These are phyloP conservation scores for Drosophila erecta DNA, from an alignment of 1,140 invertebrate species.

Conservation along the genomic window DNA sequence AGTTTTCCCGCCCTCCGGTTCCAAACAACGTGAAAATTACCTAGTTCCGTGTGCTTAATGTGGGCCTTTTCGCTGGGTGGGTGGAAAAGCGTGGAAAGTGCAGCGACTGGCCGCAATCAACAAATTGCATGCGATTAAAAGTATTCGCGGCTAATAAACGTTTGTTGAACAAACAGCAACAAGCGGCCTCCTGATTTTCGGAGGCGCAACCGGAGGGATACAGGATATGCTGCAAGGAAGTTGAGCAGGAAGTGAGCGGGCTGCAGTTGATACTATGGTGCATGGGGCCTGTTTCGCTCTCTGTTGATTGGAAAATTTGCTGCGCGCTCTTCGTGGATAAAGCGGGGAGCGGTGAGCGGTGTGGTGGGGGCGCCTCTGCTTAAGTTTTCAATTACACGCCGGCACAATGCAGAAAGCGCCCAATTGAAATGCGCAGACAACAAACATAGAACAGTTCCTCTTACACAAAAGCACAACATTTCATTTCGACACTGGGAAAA, in stretches of 20 bases:
- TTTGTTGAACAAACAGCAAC: conserved; percentile 72
- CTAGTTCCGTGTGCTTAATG: conserved; percentile 67
- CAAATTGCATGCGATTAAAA: conserved; percentile 80
- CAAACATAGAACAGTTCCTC: conserved; percentile 33
- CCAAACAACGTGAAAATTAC: conserved; percentile 74
- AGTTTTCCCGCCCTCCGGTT: not conserved
- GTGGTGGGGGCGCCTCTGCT: conserved; percentile 30
- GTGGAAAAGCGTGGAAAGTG: conserved; percentile 30
- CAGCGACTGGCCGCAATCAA: conserved; percentile 44
- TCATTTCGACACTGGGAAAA: conserved; percentile 2
- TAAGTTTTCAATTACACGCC: conserved; percentile 78
- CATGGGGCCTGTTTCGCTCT: conserved; percentile 36
- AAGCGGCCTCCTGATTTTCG: conserved; percentile 30
- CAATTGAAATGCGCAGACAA: conserved; percentile 76
- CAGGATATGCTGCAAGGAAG: conserved; percentile 59
- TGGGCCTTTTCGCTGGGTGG: conserved; percentile 4
- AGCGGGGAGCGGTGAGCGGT: not conserved
- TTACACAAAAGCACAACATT: not conserved
- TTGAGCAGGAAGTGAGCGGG: conserved; percentile 45
- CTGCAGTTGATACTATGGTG: not conserved
- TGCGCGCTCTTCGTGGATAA: conserved; percentile 33
- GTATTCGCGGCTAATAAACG: conserved; percentile 79
- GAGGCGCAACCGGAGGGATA: conserved; percentile 33
- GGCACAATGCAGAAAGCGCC: conserved; percentile 57
- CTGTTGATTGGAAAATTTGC: conserved; percentile 69